Conservation (phyloP, 2,797 vertebrate genomes). For the Chiloscyllium punctatum region DNA sequence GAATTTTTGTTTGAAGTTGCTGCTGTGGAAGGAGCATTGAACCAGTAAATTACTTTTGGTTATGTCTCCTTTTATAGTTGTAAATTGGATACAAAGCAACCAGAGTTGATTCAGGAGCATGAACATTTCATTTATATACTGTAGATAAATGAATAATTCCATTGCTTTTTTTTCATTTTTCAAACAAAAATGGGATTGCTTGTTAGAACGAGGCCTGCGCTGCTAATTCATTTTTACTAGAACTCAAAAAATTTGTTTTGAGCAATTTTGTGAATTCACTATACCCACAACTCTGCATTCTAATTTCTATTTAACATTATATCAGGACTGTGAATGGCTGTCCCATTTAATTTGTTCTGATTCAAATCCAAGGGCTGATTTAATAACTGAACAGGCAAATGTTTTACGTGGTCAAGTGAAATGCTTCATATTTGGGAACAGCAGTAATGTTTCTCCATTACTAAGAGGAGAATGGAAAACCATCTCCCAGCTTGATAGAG, state of each 20-base stretch:
- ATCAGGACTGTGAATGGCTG: neutral
- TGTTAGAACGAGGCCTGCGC: neutral
- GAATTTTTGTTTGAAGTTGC: neutral
- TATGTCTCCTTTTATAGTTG: slow-evolving; percentile 1
- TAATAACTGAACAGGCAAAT: neutral
- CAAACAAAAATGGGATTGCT: neutral
- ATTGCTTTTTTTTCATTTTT: neutral
- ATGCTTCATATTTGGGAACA: neutral
- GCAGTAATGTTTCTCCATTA: neutral
- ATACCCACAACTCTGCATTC: neutral
- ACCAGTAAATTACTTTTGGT: neutral
- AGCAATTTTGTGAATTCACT: neutral
- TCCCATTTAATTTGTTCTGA: neutral
- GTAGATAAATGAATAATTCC: neutral
- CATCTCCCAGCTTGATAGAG: neutral
- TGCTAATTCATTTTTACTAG: neutral
- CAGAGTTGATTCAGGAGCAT: neutral
- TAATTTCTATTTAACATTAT: neutral
- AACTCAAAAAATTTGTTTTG: neutral
- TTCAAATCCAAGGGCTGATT: neutral
- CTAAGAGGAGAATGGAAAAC: neutral
- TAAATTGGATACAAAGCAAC: neutral
- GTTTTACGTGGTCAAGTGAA: neutral
- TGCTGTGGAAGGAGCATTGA: neutral
- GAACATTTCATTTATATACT: neutral